Evolutionary conservation across 2,888 invertebrate species (phyloP).

Genomic region (Megastigmus dorsalis): DNA sequence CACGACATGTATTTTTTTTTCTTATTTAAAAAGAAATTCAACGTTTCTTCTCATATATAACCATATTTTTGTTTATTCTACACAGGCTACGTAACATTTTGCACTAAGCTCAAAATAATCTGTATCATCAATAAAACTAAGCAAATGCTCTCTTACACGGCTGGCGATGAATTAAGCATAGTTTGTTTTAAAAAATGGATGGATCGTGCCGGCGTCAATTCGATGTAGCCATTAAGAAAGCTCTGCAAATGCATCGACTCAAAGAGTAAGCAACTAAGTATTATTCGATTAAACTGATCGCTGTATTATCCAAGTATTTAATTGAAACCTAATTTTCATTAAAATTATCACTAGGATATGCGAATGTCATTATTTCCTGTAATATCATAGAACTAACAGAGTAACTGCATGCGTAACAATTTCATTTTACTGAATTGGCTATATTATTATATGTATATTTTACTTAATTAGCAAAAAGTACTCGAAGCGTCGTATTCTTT

Average conservation of each 20-base stretch:
- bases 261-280: constrained; percentile 66
- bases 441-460: neutral
- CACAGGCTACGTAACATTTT: constrained; percentile 16
- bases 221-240: constrained; percentile 67
- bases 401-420: neutral
- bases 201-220: constrained; percentile 67
- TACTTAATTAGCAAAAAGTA: neutral
- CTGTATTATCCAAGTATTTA: neutral
- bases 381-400: neutral
- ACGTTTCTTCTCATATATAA: neutral
- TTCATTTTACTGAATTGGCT: neutral
- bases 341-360: neutral
- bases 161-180: constrained; percentile 3
- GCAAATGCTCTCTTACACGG: neutral
- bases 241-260: constrained; percentile 68
- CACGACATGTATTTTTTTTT: too few relatives aligned
- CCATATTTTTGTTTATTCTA: neutral
- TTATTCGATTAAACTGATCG: too few relatives aligned
- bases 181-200: constrained; percentile 63
- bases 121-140: neutral
- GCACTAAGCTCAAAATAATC: neutral
- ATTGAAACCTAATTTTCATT: neutral
- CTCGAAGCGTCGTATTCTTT: constrained; percentile 19
- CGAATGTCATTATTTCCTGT: neutral
- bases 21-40: neutral